Base-by-base conservation (phyloP, 2,797 vertebrate species). In the Catamblyrhynchus diadema region DNA sequence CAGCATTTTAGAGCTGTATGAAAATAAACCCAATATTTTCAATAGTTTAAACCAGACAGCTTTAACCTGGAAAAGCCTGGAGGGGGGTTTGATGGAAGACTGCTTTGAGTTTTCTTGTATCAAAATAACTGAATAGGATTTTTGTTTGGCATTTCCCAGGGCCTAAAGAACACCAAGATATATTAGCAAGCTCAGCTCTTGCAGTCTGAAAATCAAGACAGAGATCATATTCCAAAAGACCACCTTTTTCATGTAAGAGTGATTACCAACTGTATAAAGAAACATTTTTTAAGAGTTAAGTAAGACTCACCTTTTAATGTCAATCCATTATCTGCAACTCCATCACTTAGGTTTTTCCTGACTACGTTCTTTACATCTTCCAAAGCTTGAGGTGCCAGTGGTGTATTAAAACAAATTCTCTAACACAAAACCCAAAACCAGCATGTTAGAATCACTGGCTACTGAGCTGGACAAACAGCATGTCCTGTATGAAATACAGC, bases 291-390 rank as follows among this genome's bases (percentile, higher is more conserved):
- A 65, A n/a, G 48, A 91, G 19, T 75, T 65, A 90, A 45, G 5
- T 4, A 71, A 47, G 11, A n/a, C 97, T 81, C 87, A 99, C 99
- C 99, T 98, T 99, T 99, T 88, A 99, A 96, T 3, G 99, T 99
- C 94, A 99, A 97, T 24, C 99, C 99, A 44, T 99, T 98, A 89
- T 99, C 98, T 65, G 97, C 97, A 75, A 99, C 98, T 54, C 99
- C 99, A 35, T 99, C 99, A 30, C 93, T 98, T 61, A 99, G 86
- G 81, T 99, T 99, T 97, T 99, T 99, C 96, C 98, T 98, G 86
- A 99, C 99, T 71, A 99, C 99, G 45, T 99, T 99, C 98, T 99
- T 99, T 32, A 99, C 99, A 32, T 99, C 99, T 97, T 99, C 99
- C 86, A 99, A 96, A 13, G 99, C 99, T 56, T 99, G 99, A 83